Percentiles rank a stretch among this genome's conserved stretches.
Evolutionary conservation across 2,113 vertebrate genomes (phyloP).

Genomic region (Prolemur simus): DNA sequence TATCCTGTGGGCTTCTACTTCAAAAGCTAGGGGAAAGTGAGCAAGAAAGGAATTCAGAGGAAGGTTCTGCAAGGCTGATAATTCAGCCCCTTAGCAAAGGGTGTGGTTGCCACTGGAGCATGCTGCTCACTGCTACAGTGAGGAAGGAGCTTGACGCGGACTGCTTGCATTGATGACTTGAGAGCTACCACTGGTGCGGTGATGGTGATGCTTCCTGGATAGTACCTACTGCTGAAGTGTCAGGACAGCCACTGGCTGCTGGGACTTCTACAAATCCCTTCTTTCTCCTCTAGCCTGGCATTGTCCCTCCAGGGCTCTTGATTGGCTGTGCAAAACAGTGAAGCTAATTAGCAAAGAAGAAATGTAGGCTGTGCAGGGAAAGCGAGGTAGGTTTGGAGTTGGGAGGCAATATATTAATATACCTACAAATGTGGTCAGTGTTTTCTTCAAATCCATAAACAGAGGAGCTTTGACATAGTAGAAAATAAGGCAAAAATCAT

Average conservation of each 20-base stretch:
- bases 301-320: neutral
- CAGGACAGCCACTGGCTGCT: neutral
- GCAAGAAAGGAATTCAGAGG: neutral
- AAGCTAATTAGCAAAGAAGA: neutral
- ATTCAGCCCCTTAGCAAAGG: neutral
- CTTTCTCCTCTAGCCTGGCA: neutral
- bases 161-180: neutral
- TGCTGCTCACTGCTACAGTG: rapidly evolving
- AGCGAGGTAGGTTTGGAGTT: neutral
- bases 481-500: neutral
- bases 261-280: neutral
- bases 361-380: neutral
- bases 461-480: neutral
- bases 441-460: slow-evolving; percentile 2
- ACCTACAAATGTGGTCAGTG: neutral
- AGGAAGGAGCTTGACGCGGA: neutral
- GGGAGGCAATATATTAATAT: neutral
- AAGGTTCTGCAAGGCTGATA: neutral
- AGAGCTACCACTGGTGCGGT: neutral
- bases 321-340: neutral
- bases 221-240: neutral
- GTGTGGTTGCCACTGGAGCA: neutral
- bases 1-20: neutral
- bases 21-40: neutral
- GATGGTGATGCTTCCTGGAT: neutral